These are phyloP conservation scores for Acanthosepion pharaonis DNA, from an alignment of 2,888 invertebrate species.

Conservation along the genomic window DNA sequence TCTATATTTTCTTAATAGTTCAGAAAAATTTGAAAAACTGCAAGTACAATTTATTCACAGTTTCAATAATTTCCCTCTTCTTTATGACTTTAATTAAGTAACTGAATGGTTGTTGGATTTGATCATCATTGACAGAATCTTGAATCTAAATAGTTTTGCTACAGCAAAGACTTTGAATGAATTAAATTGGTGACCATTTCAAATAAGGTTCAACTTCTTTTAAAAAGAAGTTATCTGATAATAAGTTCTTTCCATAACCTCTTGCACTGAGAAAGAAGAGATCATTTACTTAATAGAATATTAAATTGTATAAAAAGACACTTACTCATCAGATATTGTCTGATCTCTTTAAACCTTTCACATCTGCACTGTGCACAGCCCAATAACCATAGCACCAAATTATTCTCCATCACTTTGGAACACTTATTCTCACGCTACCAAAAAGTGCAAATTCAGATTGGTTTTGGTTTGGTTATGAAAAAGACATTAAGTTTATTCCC, in stretches of 20 bases:
- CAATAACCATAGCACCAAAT: neutral
- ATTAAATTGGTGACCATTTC: neutral
- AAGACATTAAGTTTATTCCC: neutral
- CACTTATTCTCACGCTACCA: neutral
- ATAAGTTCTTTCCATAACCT: neutral
- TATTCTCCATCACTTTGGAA: neutral
- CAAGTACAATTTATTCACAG: no score
- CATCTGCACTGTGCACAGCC: neutral
- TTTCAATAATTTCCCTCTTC: no score
- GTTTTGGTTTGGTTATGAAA: neutral
- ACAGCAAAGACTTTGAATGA: neutral
- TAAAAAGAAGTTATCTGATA: neutral
- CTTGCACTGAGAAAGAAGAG: neutral
- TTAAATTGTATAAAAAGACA: neutral
- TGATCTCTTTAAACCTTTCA: slow-evolving; percentile 17
- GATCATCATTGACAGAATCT: neutral
- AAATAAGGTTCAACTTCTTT: neutral
- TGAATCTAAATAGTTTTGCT: neutral
- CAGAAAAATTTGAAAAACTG: no score
- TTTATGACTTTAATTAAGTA: no score
- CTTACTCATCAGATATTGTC: neutral
- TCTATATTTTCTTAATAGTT: no score
- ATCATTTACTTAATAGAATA: neutral
- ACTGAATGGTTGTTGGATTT: neutral
- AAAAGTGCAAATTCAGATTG: neutral